Evolutionary conservation across 2,797 vertebrate species (phyloP).

Genomic region (Pristis pectinata): DNA sequence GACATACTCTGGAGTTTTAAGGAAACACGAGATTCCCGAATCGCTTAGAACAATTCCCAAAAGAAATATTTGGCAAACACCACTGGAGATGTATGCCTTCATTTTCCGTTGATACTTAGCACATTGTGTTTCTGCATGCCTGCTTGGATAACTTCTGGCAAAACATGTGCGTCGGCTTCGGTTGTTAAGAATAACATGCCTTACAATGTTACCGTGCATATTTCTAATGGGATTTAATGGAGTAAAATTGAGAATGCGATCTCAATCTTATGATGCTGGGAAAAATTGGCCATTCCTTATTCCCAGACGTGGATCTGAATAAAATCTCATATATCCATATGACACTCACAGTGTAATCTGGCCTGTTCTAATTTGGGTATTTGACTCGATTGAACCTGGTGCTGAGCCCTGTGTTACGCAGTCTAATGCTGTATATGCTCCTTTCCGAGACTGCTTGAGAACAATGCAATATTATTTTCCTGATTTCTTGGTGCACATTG

Average conservation of each 20-base stretch:
- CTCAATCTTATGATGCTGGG: neutral
- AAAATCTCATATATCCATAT: neutral
- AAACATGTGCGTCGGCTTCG: neutral
- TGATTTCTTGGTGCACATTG: neutral
- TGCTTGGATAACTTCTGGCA: neutral
- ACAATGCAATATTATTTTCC: neutral
- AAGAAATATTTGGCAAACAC: neutral
- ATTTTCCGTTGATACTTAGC: neutral
- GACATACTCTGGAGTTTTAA: neutral
- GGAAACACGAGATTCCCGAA: neutral
- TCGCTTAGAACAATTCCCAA: neutral
- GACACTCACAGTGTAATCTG: neutral
- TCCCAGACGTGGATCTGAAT: neutral
- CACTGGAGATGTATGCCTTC: neutral
- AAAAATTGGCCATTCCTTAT: neutral
- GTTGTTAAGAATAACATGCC: neutral
- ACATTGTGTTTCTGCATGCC: neutral
- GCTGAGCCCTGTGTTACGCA: too few relatives aligned
- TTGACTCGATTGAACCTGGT: too few relatives aligned
- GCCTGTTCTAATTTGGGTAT: neutral
- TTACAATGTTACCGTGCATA: neutral
- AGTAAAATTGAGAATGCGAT: neutral
- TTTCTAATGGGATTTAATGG: neutral
- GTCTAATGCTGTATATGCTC: neutral
- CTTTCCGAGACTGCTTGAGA: neutral